These are phyloP conservation scores for Kuschelorhynchus macadamiae DNA, from an alignment of 2,888 invertebrate genomes.

Conservation along the genomic window DNA sequence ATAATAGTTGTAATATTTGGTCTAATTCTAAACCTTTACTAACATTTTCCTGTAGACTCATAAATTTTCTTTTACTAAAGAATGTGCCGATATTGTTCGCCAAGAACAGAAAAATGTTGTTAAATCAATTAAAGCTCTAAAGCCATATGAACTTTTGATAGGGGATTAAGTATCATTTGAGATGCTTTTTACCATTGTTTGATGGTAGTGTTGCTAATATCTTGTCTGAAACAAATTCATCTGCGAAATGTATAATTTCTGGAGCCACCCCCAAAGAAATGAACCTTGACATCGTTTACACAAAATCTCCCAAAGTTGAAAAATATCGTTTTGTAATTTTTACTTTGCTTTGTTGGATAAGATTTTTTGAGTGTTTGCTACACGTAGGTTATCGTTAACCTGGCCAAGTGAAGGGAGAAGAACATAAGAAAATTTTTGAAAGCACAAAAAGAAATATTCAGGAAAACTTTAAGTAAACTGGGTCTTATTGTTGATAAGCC, in stretches of 20 bases:
- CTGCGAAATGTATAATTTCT: constrained; percentile 5
- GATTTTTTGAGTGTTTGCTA: background rate
- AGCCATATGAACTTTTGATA: background rate
- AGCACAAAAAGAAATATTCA: constrained; percentile 43
- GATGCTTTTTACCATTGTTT: constrained; percentile 2
- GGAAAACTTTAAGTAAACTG: constrained; percentile 13
- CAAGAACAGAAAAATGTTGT: too few species aligned
- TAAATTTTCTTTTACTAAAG: too few species aligned
- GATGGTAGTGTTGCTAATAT: constrained; percentile 19
- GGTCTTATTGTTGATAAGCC: constrained; percentile 9
- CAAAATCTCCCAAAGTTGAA: background rate
- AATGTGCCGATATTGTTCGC: too few species aligned
- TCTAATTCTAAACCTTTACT: too few species aligned
- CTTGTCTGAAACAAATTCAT: constrained; percentile 16
- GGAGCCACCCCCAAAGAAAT: background rate
- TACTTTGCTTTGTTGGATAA: too few species aligned
- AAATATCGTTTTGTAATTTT: background rate
- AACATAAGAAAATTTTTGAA: constrained; percentile 51
- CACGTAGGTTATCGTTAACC: constrained; percentile 33
- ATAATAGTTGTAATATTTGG: too few species aligned
- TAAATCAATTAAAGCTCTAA: too few species aligned
- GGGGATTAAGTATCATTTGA: background rate
- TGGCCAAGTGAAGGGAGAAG: constrained; percentile 58
- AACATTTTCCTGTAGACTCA: too few species aligned
- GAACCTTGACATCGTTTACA: background rate